Evolutionary conservation across 2,888 invertebrate species (phyloP), one percentile per base, ranked within the genome.

Genomic region (Noctua janthina): DNA sequence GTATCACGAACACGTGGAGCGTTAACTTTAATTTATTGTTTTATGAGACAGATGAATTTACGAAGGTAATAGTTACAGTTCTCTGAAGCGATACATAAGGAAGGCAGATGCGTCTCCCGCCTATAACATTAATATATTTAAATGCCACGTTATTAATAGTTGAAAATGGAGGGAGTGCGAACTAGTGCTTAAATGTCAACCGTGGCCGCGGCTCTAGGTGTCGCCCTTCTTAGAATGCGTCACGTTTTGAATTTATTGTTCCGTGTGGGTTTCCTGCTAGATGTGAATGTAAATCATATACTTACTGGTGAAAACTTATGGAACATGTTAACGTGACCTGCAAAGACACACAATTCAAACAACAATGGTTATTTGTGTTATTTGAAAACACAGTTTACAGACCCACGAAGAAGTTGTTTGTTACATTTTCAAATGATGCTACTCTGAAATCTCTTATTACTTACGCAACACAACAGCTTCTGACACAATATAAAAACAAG

Each of bases 121-220:
- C 56, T 71, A 56, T 69, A 10, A 69, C 23, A 74, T 35, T 43
- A n/a, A 80, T 82, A 13, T 70, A 82, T 85, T 66, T 23, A 85
- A 85, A 85, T 85, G 85, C 23, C 86, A 85, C 35, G 78, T 29
- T 85, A 85, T 71, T 71, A 68, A 64, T 85, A 85, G 82, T 74
- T 46, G 59, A 54, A 78, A 73, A 78, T 29, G 56, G 64, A 74
- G 56, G 35, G 68, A 51, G 62, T 70, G 76, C 49, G n/a, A 67
- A 29, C 73, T 39, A 49, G 15, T n/a, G 29, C 39, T 11, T 78
- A 85, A 85, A 85, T 85, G 86, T 85, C 85, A 85, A 66, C 35
- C 20, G 66, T 20, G 17, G 67, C 71, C 66, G 62, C 56, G 66
- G 70, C 76, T 85, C 74, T 86, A 79, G 85, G 86, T 82, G 75